Conservation (phyloP, 2,888 invertebrate genomes). For the Acronicta leporina region DNA sequence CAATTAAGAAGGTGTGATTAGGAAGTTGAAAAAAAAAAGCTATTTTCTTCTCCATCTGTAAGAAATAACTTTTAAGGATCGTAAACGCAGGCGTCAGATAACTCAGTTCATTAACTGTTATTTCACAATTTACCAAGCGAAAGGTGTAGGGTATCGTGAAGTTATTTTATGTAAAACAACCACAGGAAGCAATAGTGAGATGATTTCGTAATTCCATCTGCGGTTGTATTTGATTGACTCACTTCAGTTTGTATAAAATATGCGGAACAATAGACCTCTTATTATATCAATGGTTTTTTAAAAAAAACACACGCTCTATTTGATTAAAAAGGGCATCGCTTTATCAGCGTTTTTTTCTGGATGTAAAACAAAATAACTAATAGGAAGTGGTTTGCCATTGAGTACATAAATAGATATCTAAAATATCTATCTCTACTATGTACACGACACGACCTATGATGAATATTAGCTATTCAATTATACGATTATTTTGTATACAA, state of each 20-base stretch:
- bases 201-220: constrained; percentile 31
- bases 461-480: constrained; percentile 30
- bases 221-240: constrained; percentile 34
- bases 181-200: constrained; percentile 38
- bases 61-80: too few relatives aligned
- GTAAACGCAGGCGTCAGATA: too few relatives aligned
- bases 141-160: constrained; percentile 7
- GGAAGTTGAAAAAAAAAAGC: too few relatives aligned
- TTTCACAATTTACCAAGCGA: neutral
- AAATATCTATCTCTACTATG: neutral
- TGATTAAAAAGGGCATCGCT: constrained; percentile 9
- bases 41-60: too few relatives aligned
- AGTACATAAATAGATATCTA: constrained; percentile 15
- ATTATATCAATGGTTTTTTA: constrained; percentile 9
- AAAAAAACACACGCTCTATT: constrained; percentile 18
- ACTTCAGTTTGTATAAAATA: constrained; percentile 11
- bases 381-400: constrained; percentile 28
- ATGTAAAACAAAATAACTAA: constrained; percentile 11
- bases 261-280: constrained; percentile 11
- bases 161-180: constrained; percentile 33
- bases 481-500: constrained; percentile 21
- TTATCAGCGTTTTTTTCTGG: constrained; percentile 1
- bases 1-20: too few relatives aligned
- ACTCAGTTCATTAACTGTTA: neutral
- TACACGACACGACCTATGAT: constrained; percentile 29